Conservation (phyloP, 2,797 vertebrate genomes). For the Acestrorhynchus altus region DNA sequence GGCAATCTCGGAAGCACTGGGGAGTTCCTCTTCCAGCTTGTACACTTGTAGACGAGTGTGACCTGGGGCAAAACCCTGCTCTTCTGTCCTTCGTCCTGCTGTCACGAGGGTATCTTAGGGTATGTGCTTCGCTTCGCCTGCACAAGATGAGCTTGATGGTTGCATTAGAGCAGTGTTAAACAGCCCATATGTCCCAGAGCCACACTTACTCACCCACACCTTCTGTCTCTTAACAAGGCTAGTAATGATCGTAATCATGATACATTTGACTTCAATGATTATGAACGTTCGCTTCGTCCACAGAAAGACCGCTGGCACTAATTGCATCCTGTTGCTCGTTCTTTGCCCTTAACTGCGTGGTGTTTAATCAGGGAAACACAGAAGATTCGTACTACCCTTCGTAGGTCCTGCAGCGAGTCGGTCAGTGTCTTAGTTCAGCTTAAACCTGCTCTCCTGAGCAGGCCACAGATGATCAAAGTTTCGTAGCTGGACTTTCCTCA, state of each 20-base stretch:
- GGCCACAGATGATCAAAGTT: not conserved
- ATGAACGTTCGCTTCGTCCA: not conserved
- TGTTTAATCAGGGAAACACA: not conserved
- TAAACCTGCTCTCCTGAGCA: not conserved
- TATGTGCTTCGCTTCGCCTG: not conserved
- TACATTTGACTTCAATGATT: not conserved
- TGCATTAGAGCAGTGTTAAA: not conserved
- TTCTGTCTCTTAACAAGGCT: not conserved
- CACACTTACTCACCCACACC: conserved; percentile 9
- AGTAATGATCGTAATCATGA: not conserved
- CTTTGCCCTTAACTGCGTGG: not conserved
- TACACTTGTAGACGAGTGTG: not conserved
- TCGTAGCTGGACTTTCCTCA: not conserved
- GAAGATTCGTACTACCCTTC: not conserved
- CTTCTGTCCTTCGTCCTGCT: not conserved
- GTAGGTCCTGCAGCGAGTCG: not conserved
- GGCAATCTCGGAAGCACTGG: not conserved
- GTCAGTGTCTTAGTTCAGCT: not conserved
- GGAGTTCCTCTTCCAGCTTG: not conserved
- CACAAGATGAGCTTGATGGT: not conserved
- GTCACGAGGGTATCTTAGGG: not conserved
- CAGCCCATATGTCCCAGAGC: conserved; percentile 17
- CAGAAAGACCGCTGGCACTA: not conserved
- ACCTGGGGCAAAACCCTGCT: conserved; percentile 5
- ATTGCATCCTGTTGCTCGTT: not conserved